Percentiles rank a stretch among this genome's conserved stretches.
phyloP scores from a whole-genome alignment of 2,797 vertebrate genomes.

The Vireo griseus region DNA sequence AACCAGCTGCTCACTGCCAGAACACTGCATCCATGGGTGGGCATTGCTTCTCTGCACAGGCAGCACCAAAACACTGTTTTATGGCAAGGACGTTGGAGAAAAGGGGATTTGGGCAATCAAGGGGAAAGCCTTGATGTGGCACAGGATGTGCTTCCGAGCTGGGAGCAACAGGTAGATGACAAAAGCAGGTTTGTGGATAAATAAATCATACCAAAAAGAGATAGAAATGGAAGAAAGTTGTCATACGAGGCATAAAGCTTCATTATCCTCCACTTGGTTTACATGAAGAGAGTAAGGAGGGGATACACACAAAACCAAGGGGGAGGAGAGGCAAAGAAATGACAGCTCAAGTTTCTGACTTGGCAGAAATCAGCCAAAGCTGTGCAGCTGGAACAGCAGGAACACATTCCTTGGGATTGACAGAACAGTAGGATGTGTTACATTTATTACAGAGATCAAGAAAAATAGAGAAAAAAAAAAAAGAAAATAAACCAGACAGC shows the following conservation, averaged over 20 bases:
- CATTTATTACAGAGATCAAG: background rate
- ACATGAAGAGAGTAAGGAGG: background rate
- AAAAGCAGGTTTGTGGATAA: background rate
- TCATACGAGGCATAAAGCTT: background rate
- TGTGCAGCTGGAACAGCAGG: background rate
- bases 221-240: background rate
- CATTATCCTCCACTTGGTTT: background rate
- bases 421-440: background rate
- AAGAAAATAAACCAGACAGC: background rate
- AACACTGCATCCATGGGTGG: fast-evolving
- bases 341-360: background rate
- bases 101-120: background rate
- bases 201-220: background rate
- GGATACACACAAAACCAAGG: background rate
- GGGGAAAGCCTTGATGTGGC: background rate
- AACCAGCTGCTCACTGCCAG: background rate
- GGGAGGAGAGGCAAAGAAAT: background rate
- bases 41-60: background rate
- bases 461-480: background rate
- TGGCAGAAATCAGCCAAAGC: background rate
- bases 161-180: background rate
- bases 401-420: background rate
- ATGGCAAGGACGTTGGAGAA: background rate
- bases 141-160: background rate
- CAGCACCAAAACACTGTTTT: background rate